Conservation (phyloP, 1,140 invertebrate genomes). For the Monochamus saltuarius region DNA sequence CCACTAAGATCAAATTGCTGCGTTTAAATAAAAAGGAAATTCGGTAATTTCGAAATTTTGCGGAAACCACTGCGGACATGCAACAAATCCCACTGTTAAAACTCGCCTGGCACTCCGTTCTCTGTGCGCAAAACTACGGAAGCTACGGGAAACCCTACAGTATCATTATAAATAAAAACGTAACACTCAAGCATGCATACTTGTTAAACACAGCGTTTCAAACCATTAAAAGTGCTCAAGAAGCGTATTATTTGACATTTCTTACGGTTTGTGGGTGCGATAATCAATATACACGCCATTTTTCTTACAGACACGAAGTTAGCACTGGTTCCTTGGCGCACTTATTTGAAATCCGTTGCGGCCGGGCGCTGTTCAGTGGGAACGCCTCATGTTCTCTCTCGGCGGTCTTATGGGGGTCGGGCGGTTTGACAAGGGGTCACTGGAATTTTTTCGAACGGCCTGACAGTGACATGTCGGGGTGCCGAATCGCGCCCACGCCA, state of each 20-base stretch:
- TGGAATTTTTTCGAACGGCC: neutral
- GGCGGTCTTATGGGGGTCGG: neutral
- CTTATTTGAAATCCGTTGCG: conserved; percentile 9
- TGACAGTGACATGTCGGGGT: too few relatives aligned
- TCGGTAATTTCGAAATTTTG: too few relatives aligned
- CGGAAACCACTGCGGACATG: too few relatives aligned
- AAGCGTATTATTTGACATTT: conserved; percentile 43
- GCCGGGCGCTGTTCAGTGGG: neutral
- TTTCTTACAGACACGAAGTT: conserved; percentile 36
- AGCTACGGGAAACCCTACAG: conserved; percentile 10
- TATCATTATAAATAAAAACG: conserved; percentile 22
- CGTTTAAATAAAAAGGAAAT: too few relatives aligned
- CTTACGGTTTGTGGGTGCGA: conserved; percentile 42
- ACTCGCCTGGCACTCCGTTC: conserved; percentile 31
- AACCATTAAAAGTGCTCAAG: conserved; percentile 34
- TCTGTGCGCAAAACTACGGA: conserved; percentile 20
- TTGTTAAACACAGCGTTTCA: conserved; percentile 26
- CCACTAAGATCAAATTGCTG: too few relatives aligned
- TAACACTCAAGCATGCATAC: conserved; percentile 32
- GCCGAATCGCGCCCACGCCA: too few relatives aligned
- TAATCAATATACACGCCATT: conserved; percentile 46
- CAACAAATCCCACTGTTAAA: too few relatives aligned
- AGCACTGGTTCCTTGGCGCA: conserved; percentile 17
- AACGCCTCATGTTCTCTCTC: neutral
- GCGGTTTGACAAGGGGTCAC: neutral